phyloP scores from a whole-genome alignment of 2,888 invertebrate species.

The Mylabris sibirica region DNA sequence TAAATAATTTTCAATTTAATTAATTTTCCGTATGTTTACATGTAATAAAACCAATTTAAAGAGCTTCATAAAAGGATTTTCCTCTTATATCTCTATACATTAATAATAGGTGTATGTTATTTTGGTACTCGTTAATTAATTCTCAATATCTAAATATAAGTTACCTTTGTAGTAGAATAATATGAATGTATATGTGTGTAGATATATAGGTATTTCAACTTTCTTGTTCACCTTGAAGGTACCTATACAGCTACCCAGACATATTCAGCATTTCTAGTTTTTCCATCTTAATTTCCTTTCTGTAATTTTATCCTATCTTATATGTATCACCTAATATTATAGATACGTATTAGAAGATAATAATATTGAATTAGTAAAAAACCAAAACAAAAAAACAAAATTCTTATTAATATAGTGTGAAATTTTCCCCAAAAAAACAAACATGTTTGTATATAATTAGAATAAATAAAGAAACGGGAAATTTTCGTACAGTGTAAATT shows the following conservation, averaged over 20 bases:
- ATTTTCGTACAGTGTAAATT: not conserved
- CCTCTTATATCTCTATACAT: not conserved
- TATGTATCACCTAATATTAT: not conserved
- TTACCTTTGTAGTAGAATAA: constrained; percentile 23
- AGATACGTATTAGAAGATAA: not conserved
- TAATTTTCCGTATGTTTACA: not conserved
- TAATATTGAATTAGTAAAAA: not conserved
- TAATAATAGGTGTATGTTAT: not conserved
- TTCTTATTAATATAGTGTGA: not conserved
- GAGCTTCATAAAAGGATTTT: not conserved
- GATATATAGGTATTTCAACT: constrained; percentile 49
- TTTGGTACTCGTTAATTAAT: constrained; percentile 4
- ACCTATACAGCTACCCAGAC: constrained; percentile 41
- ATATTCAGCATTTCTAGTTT: constrained; percentile 40
- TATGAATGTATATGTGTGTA: not conserved
- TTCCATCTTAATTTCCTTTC: constrained; percentile 35
- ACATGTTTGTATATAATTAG: no score
- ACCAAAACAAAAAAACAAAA: not conserved
- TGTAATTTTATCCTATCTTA: constrained; percentile 19
- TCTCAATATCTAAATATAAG: constrained; percentile 28
- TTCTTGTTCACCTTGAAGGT: constrained; percentile 53
- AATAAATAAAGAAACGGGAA: constrained; percentile 26
- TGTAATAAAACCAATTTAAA: not conserved
- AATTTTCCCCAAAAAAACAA: not conserved
- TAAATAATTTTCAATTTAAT: not conserved